Evolutionary conservation across 2,797 vertebrate genomes (phyloP).

Genomic region (Tadarida brasiliensis): DNA sequence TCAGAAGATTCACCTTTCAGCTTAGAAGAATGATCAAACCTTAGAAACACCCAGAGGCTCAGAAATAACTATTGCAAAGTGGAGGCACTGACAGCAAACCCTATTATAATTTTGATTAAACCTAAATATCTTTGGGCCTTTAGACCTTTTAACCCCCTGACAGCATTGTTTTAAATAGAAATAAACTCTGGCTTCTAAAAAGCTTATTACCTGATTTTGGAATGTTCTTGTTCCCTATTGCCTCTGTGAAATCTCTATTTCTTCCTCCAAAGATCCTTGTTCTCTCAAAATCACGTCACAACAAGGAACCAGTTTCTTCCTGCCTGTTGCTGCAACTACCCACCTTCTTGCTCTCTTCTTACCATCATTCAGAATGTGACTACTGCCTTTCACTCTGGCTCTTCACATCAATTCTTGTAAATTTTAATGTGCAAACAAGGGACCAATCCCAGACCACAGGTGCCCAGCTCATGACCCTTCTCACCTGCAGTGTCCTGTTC

Average conservation of each 20-base stretch:
- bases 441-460: background rate
- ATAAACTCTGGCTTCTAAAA: conserved; percentile 54
- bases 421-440: background rate
- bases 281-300: background rate
- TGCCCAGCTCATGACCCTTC: background rate
- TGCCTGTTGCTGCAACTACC: too few species aligned
- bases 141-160: background rate
- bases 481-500: background rate
- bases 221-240: background rate
- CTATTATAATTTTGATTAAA: background rate
- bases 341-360: background rate
- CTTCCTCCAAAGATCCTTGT: background rate
- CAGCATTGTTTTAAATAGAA: background rate
- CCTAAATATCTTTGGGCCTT: background rate
- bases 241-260: background rate
- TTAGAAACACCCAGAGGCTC: background rate
- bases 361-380: background rate
- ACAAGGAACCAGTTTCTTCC: background rate
- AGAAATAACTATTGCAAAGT: background rate
- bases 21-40: background rate
- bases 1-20: background rate
- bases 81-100: background rate
- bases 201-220: background rate
- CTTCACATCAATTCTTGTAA: background rate
- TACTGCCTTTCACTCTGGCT: background rate